Conservation (phyloP, 2,797 vertebrate species). For the Chelon auratus region DNA sequence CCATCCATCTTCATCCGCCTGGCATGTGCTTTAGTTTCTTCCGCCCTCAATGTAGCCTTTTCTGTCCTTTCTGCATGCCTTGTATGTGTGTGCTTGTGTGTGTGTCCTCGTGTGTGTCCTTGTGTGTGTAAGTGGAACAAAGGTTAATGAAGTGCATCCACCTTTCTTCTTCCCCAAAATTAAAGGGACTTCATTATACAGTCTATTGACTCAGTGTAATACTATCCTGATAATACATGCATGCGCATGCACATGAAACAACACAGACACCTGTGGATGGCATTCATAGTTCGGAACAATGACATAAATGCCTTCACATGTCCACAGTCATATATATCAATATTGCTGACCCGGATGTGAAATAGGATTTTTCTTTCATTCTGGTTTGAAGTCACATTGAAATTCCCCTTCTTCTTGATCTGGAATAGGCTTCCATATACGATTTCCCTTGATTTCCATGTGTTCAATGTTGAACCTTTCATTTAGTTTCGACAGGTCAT, state of each 20-base stretch:
- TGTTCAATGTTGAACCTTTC: not conserved
- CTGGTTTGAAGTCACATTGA: not conserved
- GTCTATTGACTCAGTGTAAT: constrained; percentile 42
- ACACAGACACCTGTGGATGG: constrained; percentile 34
- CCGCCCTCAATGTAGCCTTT: constrained; percentile 67
- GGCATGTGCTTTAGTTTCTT: constrained; percentile 78
- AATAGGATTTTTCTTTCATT: not conserved
- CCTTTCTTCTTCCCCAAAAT: constrained; percentile 67
- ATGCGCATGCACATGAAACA: not conserved
- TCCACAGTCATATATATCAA: not conserved
- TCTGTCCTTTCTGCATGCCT: constrained; percentile 61
- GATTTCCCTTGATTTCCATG: not conserved
- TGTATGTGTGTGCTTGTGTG: constrained; percentile 39
- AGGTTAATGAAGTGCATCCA: constrained; percentile 85
- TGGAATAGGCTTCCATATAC: constrained; percentile 4
- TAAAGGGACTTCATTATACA: constrained; percentile 72
- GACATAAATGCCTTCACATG: constrained; percentile 3
- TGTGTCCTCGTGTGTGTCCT: constrained; percentile 16
- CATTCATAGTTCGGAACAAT: constrained; percentile 4
- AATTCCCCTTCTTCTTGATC: not conserved
- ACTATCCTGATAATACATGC: constrained; percentile 21
- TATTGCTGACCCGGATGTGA: not conserved
- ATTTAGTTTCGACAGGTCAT: not conserved
- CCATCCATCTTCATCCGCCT: constrained; percentile 84
- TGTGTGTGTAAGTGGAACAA: constrained; percentile 44